These are phyloP conservation scores for Sebastiscus albofasciatus DNA, from an alignment of 2,797 vertebrate species.

Conservation along the genomic window DNA sequence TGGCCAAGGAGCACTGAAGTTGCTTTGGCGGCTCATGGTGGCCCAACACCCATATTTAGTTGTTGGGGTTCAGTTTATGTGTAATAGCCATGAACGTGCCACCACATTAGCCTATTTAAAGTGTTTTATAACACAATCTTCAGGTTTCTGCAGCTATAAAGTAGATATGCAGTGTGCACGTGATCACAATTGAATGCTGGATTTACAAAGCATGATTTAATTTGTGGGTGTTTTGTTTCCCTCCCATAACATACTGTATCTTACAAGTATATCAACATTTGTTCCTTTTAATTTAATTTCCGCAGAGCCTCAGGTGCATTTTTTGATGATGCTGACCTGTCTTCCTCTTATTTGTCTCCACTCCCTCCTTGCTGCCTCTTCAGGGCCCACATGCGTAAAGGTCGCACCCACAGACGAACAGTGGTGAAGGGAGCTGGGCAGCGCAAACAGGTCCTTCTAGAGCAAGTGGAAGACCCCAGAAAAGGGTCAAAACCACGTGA, in stretches of 20 bases:
- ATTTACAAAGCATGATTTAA: constrained; percentile 17
- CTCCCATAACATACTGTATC: background rate
- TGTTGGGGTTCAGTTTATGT: background rate
- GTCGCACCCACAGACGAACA: constrained; percentile 80
- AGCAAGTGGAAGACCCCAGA: constrained; percentile 84
- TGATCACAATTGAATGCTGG: background rate
- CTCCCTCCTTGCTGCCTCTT: background rate
- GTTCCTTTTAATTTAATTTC: background rate
- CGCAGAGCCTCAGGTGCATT: background rate
- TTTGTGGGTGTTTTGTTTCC: background rate
- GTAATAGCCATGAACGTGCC: background rate
- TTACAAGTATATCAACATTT: background rate
- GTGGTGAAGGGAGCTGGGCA: constrained; percentile 86
- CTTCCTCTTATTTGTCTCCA: background rate
- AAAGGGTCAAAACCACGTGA: constrained; percentile 80
- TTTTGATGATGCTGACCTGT: background rate
- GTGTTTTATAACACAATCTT: background rate
- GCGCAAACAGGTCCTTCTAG: constrained; percentile 79
- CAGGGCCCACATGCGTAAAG: constrained; percentile 77
- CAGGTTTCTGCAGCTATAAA: background rate
- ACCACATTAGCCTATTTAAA: background rate
- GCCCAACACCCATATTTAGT: background rate
- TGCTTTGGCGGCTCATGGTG: background rate
- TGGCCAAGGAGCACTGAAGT: background rate
- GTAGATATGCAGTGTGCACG: background rate